Conservation (phyloP, 2,888 invertebrate species). For the Autographa gamma region DNA sequence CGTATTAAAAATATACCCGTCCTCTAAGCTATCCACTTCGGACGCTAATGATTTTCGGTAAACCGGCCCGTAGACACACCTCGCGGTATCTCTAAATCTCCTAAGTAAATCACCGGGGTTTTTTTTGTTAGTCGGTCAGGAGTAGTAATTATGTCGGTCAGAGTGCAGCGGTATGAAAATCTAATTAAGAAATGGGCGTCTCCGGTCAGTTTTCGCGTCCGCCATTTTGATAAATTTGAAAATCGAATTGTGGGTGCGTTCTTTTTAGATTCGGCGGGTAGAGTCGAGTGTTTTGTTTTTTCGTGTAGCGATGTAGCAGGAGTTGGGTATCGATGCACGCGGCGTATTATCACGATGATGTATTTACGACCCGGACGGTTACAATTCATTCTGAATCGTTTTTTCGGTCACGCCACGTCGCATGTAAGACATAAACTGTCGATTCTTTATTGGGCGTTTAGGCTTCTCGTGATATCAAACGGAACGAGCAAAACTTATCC, state of each 20-base stretch:
- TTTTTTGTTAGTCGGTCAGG: constrained; percentile 84
- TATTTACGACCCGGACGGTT: constrained; percentile 81
- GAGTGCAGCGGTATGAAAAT: constrained; percentile 87
- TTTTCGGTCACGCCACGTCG: constrained; percentile 88
- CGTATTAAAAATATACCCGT: constrained; percentile 87
- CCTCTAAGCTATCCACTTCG: constrained; percentile 83
- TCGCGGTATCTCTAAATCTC: constrained; percentile 83
- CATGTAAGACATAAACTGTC: constrained; percentile 83
- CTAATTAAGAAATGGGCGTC: constrained; percentile 87
- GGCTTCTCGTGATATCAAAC: constrained; percentile 76
- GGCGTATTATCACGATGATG: constrained; percentile 83
- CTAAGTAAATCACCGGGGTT: constrained; percentile 86
- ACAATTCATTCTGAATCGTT: constrained; percentile 84
- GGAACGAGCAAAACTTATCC: constrained; percentile 73
- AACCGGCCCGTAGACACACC: constrained; percentile 86
- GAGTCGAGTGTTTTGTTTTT: constrained; percentile 62
- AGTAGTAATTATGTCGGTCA: constrained; percentile 88
- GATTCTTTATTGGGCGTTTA: constrained; percentile 83
- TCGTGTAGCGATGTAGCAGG: constrained; percentile 63
- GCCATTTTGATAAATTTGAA: constrained; percentile 75
- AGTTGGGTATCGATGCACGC: constrained; percentile 73
- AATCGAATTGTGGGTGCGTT: constrained; percentile 61
- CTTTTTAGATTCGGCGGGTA: constrained; percentile 53
- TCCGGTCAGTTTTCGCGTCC: constrained; percentile 76
- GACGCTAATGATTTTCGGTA: constrained; percentile 89